Evolutionary conservation across 2,797 vertebrate genomes (phyloP).

Genomic region (Oreochromis mossambicus): DNA sequence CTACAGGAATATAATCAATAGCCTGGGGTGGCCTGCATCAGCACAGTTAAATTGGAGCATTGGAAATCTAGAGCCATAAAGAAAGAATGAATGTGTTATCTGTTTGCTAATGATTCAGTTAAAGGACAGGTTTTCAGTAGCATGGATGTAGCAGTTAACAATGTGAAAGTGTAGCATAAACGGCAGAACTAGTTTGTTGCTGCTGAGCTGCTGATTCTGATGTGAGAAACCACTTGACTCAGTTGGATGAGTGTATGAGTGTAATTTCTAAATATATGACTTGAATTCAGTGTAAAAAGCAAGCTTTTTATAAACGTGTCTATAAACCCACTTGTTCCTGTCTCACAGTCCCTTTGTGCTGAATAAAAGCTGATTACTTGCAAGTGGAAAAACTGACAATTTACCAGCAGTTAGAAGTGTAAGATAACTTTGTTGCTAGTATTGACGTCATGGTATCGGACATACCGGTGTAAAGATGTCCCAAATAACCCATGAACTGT

Average conservation of each 20-base stretch:
- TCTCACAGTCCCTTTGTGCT: neutral
- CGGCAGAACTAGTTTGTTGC: neutral
- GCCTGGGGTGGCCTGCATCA: constrained; percentile 42
- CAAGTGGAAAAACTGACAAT: neutral
- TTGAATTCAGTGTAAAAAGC: neutral
- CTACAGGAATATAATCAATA: constrained; percentile 40
- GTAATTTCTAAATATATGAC: neutral
- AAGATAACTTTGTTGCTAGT: neutral
- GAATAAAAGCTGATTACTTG: neutral
- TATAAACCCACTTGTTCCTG: neutral
- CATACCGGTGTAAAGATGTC: neutral
- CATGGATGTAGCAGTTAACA: neutral
- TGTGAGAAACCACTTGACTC: neutral
- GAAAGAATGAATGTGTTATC: neutral
- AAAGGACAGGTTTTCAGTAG: neutral
- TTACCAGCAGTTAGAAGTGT: neutral
- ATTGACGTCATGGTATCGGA: neutral
- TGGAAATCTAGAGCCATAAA: neutral
- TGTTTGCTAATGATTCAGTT: neutral
- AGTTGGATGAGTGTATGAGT: neutral
- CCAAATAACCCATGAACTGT: neutral
- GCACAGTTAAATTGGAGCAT: constrained; percentile 19
- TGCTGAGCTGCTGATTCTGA: neutral
- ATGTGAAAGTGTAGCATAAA: neutral
- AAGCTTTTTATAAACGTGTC: neutral